Evolutionary conservation across 2,888 invertebrate species (phyloP), one percentile per base, ranked within the genome.

Genomic region (Eudemis profundana): DNA sequence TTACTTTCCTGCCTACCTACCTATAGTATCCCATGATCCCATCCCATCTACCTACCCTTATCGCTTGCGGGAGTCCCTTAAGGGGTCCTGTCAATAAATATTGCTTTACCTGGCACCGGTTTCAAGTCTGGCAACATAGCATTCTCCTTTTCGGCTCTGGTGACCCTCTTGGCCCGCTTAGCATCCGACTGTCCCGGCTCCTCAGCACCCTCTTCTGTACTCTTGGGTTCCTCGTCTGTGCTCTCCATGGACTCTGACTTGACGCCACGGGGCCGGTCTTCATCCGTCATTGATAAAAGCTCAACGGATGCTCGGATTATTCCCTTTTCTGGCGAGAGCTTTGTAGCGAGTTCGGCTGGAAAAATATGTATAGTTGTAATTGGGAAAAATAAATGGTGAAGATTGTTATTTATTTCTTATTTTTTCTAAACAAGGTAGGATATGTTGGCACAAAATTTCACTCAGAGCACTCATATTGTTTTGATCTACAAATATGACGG

Each of bases 91-190:
- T n/a, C n/a, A n/a, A n/a, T n/a, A n/a, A n/a, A n/a, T n/a, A n/a
- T n/a, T 14, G 15, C 4, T 19, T 40, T 53, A 56, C 56, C 56
- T 44, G 56, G 56, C 17, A 56, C 56, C 17, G 56, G 56, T 79
- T 96, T 95, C 78, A 99, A 94, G 75, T 96, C 87, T 0, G 99
- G 99, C 59, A 99, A 88, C 77, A 97, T 93, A 44, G 95, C 93
- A 77, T 95, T 94, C 78, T 97, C 96, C 70, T 90, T 92, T 68
- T 94, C 94, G 72, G 94, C 94, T 15, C 82, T 78, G 8, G 94
- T 93, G 19, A 92, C 74, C 69, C 91, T 83, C 63, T 85, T 91
- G 1, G 80, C 79, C 68, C 81, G 83, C 68, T 91, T 91, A 65
- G 87, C 79, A 72, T 84, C 84, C 4, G 90, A 88, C 78, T 79